A percentile compares a stretch with the other conserved stretches of the same genome.
These are phyloP conservation scores for Stictonetta naevosa DNA, from an alignment of 2,113 vertebrate species.

Conservation along the genomic window DNA sequence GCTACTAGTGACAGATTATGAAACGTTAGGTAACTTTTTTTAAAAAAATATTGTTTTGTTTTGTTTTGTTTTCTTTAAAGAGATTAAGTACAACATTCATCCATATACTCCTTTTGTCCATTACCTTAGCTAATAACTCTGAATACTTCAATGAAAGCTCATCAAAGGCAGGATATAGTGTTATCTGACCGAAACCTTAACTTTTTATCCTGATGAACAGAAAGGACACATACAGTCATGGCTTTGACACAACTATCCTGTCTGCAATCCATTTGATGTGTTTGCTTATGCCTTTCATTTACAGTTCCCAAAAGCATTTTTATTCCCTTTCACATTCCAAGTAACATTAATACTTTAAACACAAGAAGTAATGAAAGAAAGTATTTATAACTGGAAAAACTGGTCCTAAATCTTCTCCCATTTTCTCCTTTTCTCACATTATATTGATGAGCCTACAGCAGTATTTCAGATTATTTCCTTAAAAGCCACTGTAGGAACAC, in stretches of 20 bases:
- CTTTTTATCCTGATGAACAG: not conserved
- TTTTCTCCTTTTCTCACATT: not conserved
- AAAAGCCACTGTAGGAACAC: not conserved
- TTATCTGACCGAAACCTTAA: constrained; percentile 39
- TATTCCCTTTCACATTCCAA: not conserved
- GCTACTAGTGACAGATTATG: not conserved
- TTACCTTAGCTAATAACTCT: constrained; percentile 12
- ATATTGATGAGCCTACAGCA: not conserved
- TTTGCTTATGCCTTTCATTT: constrained; percentile 23
- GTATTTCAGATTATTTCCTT: not conserved
- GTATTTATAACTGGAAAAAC: not conserved
- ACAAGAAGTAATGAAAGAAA: not conserved
- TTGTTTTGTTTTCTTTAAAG: not conserved
- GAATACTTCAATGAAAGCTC: not conserved
- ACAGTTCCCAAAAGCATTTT: not conserved
- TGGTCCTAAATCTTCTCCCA: not conserved
- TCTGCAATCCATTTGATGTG: not conserved
- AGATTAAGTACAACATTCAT: not conserved
- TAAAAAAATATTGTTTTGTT: not conserved
- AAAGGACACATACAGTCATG: not conserved
- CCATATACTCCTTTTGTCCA: not conserved
- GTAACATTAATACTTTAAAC: not conserved
- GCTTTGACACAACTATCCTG: not conserved
- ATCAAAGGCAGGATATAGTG: constrained; percentile 51
- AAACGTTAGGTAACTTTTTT: not conserved